Base-by-base conservation (phyloP, 2,113 vertebrate species). In the Mustelus asterias region DNA sequence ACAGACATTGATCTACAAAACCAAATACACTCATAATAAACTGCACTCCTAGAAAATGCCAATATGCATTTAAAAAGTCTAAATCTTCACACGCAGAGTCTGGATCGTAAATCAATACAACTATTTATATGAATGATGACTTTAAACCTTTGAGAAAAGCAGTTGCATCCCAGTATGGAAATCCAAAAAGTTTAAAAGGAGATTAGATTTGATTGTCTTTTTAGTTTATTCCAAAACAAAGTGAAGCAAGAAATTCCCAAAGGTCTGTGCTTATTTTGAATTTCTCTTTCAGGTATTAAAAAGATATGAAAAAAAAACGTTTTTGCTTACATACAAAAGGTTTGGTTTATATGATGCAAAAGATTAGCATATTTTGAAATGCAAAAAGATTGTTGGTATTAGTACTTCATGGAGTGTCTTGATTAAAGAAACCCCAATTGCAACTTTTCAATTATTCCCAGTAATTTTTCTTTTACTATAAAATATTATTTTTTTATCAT, bases 41-140 rank as follows among this genome's bases (percentile, higher is more conserved):
- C 65, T 54, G 16, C 11, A 29, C 26, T 54, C 37, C 69, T 0
- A 70, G 65, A 33, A 70, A 72, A 72, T 95, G 94, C 94, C 94
- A 72, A 76, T 76, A 72, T 95, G 69, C 54, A 95, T 48, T 95
- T 72, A 95, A 95, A 76, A 72, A 54, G 26, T 95, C 44, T 95
- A 95, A 95, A 41, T 72, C 67, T 95, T 95, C 93, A 72, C 67
- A 72, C 54, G 67, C 20, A 72, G 48, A 24, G 22, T 54, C 44
- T 48, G 69, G 29, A 54, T 44, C 69, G 37, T 72, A 72, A 72
- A 95, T 95, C 94, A 54, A 95, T 95, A 76, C 67, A 72, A 48
- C 94, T 44, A 95, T 76, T 95, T 95, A 72, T 76, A 18, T 95
- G 94, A 95, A 95, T 54, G 41, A 72, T 76, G 67, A 11, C 69